Evolutionary conservation across 2,113 vertebrate genomes (phyloP), one percentile per base, ranked within the genome.

Genomic region (Nannospalax galili): DNA sequence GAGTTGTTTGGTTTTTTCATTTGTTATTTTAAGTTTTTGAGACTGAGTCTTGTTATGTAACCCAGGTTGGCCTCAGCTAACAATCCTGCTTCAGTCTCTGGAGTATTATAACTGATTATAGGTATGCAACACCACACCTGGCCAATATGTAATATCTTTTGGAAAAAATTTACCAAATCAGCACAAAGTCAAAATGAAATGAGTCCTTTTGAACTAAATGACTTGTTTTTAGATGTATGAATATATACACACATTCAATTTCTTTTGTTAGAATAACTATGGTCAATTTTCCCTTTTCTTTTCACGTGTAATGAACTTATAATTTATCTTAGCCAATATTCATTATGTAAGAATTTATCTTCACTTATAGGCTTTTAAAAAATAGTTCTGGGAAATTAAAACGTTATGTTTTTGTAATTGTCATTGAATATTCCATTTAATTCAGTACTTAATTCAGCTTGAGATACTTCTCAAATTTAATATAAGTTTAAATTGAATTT

Each of bases 151-250:
- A 77, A 92, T 92, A 94, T 93, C 26, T 70, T 85, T 87, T 85
- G 67, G 45, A 65, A 95, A 84, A 80, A n/a, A n/a, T 74, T 87
- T 89, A 84, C n/a, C 91, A 52, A 92, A 81, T 70, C 91, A 81
- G 67, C 90, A 32, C 15, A 81, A 90, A 92, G 1, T 48, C n/a
- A 87, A 74, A 86, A 80, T 84, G n/a, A 15, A 85, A 77, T 84
- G 9, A 88, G 15, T 0, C 30, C 52, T 42, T 92, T 92, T 92
- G 64, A 5, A 73, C 20, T 88, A 42, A 79, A 88, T 93, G 48
- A 2, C 1, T 32, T 89, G 16, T 52, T 6, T 52, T 7, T 52
- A 52, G 48, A 52, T 88, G 0, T 73, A 88, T 24, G 90, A 92
- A 96, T 93, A 96, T 94, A 67, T 22, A 56, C 5, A 70, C 28